Evolutionary conservation across 2,113 vertebrate genomes (phyloP), one percentile per base, ranked within the genome.

Genomic region (Cisticola juncidis): DNA sequence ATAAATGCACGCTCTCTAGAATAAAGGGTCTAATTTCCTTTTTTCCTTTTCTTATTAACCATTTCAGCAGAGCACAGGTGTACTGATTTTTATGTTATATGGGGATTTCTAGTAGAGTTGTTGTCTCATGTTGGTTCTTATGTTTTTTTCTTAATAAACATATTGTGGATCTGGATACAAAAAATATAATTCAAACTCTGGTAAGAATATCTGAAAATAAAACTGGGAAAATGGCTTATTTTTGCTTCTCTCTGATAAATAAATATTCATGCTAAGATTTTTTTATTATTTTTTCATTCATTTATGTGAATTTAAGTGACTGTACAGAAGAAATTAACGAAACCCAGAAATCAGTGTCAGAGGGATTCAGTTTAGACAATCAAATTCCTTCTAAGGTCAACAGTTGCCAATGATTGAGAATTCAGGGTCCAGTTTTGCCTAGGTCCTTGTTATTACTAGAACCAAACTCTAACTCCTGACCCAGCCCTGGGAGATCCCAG

Each of bases 1-100:
- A 96, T 88, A 97, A 87, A 97, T 78, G 22, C 45, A 78, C 44
- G 65, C 62, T 88, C 95, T 97, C 97, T 94, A 60, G 72, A 94
- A 97, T 93, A 95, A 89, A 96, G 56, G 42, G 76, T 74, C 74
- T 88, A 92, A 97, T 97, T 97, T 96, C 66, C 66, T 91, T 93
- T 87, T 92, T 90, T 14, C 57, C 14, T 94, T 81, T 93, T 95
- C 38, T 61, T 25, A 33, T 95, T 94, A 96, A 94, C 95, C 29
- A 86, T 97, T 96, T 97, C 94, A 95, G 79, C 77, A 86, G 33
- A 94, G 61, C 68, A 86, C 65, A 89, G 71, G 28, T 44, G 29
- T 57, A 80, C 24, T 78, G 74, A 20, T 92, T 95, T 70, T 90
- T 24, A 14, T 78, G 35, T 81, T 92, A 60, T 40, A 50, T 26